Percentiles rank a stretch among this genome's conserved stretches.
Conservation (phyloP, 2,797 vertebrate species). For the Sebastolobus altivelis region DNA sequence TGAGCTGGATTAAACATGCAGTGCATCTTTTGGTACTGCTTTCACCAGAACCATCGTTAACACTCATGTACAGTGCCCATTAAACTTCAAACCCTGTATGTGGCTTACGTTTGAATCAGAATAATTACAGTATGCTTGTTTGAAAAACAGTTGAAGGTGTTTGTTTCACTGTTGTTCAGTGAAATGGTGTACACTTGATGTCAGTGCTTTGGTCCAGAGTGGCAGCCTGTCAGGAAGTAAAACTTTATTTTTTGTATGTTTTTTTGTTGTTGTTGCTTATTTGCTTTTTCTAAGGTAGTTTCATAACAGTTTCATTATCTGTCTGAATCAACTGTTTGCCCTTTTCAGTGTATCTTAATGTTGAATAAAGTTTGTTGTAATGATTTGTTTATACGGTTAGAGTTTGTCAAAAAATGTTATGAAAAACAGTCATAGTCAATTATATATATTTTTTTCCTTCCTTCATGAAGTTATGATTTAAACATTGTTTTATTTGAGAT, state of each 20-base stretch:
- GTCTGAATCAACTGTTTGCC: constrained; percentile 12
- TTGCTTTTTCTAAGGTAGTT: constrained; percentile 36
- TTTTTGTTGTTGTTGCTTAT: constrained; percentile 5
- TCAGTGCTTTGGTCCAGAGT: neutral
- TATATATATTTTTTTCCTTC: too few relatives aligned
- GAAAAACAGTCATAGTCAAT: too few relatives aligned
- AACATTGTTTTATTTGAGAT: too few relatives aligned
- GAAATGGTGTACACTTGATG: neutral
- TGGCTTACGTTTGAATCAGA: constrained; percentile 32
- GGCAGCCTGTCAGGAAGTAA: constrained; percentile 5
- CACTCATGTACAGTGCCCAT: neutral
- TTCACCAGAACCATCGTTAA: neutral
- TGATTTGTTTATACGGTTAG: neutral
- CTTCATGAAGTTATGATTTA: too few relatives aligned
- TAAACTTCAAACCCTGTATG: constrained; percentile 22
- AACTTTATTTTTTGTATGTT: neutral
- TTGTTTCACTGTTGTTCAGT: constrained; percentile 13
- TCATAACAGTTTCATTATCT: neutral
- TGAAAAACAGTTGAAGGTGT: constrained; percentile 3
- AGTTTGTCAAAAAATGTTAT: too few relatives aligned
- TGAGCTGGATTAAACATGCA: neutral
- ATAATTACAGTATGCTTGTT: constrained; percentile 8
- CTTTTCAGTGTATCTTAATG: constrained; percentile 11
- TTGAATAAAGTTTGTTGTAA: constrained; percentile 49
- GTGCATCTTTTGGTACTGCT: neutral